These are phyloP conservation scores for Eugnorisma glareosa DNA, from an alignment of 2,888 invertebrate genomes.

Conservation along the genomic window DNA sequence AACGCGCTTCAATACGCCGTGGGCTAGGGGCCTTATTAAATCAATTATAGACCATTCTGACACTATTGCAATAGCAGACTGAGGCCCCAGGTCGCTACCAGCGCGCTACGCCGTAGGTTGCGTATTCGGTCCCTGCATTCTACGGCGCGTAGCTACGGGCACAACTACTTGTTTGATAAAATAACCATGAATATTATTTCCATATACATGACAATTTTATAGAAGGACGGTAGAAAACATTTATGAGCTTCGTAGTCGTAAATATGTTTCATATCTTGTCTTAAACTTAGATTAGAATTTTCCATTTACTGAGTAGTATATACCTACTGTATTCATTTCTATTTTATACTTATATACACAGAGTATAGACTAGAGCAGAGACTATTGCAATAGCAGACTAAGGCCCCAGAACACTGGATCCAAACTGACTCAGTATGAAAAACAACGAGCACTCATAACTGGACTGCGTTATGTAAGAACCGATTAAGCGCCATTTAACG, in stretches of 20 bases:
- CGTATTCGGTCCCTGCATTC: background rate
- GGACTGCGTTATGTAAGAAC: no score
- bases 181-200: conserved; percentile 13
- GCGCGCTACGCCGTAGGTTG: conserved; percentile 17
- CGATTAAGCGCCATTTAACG: no score
- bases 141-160: background rate
- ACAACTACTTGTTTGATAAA: conserved; percentile 7
- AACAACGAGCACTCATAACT: conserved; percentile 40
- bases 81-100: no score
- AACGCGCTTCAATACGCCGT: no score
- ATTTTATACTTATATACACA: background rate
- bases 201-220: conserved; percentile 30
- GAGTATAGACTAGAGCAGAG: no score
- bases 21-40: no score
- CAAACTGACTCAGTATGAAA: conserved; percentile 35
- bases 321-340: background rate
- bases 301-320: conserved; percentile 3
- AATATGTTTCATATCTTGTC: conserved; percentile 25
- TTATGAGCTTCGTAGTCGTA: conserved; percentile 35
- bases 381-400: no score
- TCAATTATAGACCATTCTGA: no score
- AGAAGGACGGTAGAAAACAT: background rate
- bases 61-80: no score
- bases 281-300: conserved; percentile 6
- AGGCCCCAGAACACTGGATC: conserved; percentile 15